A percentile compares a stretch with the other conserved stretches of the same genome.
phyloP scores from a whole-genome alignment of 1,140 invertebrate species.

The Hypothenemus hampei region DNA sequence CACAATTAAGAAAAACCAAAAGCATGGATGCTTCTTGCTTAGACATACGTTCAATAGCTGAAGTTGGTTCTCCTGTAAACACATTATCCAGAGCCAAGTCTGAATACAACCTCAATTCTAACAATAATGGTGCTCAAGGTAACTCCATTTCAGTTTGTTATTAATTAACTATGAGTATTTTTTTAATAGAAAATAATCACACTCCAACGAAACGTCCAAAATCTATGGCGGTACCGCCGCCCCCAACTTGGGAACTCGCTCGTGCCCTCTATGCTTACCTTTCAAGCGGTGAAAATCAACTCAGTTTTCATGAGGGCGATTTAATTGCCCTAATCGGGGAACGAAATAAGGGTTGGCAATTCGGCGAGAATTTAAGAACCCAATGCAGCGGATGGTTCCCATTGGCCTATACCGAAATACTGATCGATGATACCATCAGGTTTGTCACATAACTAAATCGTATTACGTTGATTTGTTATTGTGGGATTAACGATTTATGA shows the following conservation, averaged over 20 bases:
- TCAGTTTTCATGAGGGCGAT: slow-evolving; percentile 88
- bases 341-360: slow-evolving; percentile 92
- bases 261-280: slow-evolving; percentile 85
- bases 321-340: slow-evolving; percentile 83
- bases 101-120: slow-evolving; percentile 76
- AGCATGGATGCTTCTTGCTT: slow-evolving; percentile 84
- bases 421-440: slow-evolving; percentile 57
- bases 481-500: too few species aligned
- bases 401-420: slow-evolving; percentile 78
- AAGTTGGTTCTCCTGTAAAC: slow-evolving; percentile 53
- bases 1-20: slow-evolving; percentile 76
- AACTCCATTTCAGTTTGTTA: background rate
- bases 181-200: too few species aligned
- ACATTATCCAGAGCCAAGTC: slow-evolving; percentile 75
- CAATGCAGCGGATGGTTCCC: slow-evolving; percentile 92
- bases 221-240: slow-evolving; percentile 64
- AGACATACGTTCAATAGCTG: slow-evolving; percentile 68
- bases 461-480: too few species aligned
- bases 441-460: slow-evolving; percentile 38
- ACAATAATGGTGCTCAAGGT: slow-evolving; percentile 33
- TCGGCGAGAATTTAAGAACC: slow-evolving; percentile 85
- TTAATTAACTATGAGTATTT: too few species aligned
- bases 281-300: slow-evolving; percentile 85
- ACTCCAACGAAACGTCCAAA: slow-evolving; percentile 61
- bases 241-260: slow-evolving; percentile 59